Evolutionary conservation across 2,113 vertebrate species (phyloP).

Genomic region (Arothron firmamentum): DNA sequence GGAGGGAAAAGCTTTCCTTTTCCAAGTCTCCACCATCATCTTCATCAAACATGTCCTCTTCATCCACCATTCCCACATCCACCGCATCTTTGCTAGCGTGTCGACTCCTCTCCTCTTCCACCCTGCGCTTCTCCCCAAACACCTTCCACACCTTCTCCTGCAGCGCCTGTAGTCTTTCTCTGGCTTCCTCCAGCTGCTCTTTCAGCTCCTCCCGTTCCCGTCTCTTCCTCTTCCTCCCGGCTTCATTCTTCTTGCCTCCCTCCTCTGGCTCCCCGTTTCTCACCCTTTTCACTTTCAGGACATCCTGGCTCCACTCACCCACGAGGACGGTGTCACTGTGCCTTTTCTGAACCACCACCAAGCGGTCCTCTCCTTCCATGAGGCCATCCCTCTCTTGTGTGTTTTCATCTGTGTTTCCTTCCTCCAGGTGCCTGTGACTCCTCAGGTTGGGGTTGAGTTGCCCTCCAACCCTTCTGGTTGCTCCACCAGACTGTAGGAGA

Average conservation of each 20-base stretch:
- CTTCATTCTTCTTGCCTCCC: conserved; percentile 41
- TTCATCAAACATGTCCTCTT: conserved; percentile 48
- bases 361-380: conserved; percentile 31
- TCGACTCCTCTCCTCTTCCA: conserved; percentile 44
- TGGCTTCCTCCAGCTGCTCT: conserved; percentile 75
- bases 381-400: conserved; percentile 30
- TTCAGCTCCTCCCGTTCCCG: conserved; percentile 74
- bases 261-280: conserved; percentile 43
- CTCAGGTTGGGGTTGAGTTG: conserved; percentile 39
- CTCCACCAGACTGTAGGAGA: conserved; percentile 67
- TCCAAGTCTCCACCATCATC: conserved; percentile 46
- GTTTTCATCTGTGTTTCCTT: conserved; percentile 38
- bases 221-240: conserved; percentile 60
- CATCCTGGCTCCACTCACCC: conserved; percentile 61
- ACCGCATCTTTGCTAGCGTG: not conserved
- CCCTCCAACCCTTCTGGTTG: conserved; percentile 52
- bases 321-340: conserved; percentile 17
- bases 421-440: conserved; percentile 38
- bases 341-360: conserved; percentile 50
- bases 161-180: conserved; percentile 71
- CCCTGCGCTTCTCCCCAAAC: conserved; percentile 67
- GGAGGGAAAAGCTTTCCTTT: conserved; percentile 55
- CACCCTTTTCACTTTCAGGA: conserved; percentile 67
- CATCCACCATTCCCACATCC: conserved; percentile 4
- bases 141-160: conserved; percentile 76